Percentiles rank a stretch among this genome's conserved stretches.
phyloP scores from a whole-genome alignment of 2,113 vertebrate species.

The Gobio gobio region DNA sequence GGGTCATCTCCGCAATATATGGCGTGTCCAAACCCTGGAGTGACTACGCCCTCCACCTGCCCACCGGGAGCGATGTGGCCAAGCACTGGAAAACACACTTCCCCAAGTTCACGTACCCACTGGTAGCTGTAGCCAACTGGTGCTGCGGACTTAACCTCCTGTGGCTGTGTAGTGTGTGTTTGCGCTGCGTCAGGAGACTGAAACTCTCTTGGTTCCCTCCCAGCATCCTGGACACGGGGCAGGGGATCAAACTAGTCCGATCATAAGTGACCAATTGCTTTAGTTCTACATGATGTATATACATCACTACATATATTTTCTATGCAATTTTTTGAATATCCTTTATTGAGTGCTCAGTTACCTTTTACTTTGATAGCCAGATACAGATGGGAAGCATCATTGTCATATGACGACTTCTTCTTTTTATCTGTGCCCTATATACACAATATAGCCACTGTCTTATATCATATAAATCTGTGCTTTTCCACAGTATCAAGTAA shows the following conservation, averaged over 20 bases:
- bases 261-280: slow-evolving; percentile 76
- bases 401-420: background rate
- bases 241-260: slow-evolving; percentile 94
- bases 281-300: background rate
- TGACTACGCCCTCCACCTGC: slow-evolving; percentile 93
- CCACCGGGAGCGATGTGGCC: slow-evolving; percentile 90
- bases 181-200: slow-evolving; percentile 91
- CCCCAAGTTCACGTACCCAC: slow-evolving; percentile 86
- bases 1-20: slow-evolving; percentile 79
- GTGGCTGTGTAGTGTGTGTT: slow-evolving; percentile 87
- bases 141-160: slow-evolving; percentile 93
- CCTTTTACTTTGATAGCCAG: background rate
- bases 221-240: slow-evolving; percentile 91
- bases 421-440: background rate
- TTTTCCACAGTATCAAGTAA: background rate
- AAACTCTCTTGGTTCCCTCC: slow-evolving; percentile 97
- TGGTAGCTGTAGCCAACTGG: slow-evolving; percentile 95
- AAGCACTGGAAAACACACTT: slow-evolving; percentile 98
- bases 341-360: background rate
- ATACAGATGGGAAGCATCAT: background rate
- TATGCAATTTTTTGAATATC: background rate
- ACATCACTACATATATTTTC: slow-evolving; percentile 28
- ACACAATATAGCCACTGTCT: background rate
- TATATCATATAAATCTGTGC: background rate
- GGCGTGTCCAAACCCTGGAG: slow-evolving; percentile 93